Base-by-base conservation (phyloP, 2,113 vertebrate genomes). In the Pollachius pollachius region DNA sequence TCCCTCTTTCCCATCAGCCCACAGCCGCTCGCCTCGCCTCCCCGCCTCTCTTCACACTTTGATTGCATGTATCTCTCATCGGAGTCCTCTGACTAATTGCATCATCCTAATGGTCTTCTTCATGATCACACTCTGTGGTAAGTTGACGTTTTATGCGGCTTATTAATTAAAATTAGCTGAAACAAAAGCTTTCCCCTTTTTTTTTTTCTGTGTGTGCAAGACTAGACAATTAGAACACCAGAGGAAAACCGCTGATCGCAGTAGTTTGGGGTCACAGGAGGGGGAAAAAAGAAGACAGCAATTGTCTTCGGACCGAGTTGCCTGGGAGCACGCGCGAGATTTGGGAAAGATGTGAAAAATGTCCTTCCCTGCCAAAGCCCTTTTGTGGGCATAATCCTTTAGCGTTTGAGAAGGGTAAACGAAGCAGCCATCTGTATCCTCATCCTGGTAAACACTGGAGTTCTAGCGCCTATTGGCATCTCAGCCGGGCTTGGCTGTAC, bases 21-120 rank as follows among this genome's bases (percentile, higher is more conserved):
- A 21, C 18, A 1, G 21, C 13, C 60, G 23, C 60, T 62, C 54
- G 54, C 54, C 54, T 57, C 15, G 15, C 54, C 54, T 57, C n/a
- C n/a, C 37, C 87, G 82, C 75, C 76, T 62, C 68, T 75, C 73
- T 82, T 89, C 78, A 82, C 67, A 73, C 64, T 87, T 87, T 81
- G 83, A 84, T 76, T 81, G 67, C 69, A 79, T 81, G 67, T 68
- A 81, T 82, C 81, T 21, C 87, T 89, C 83, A 83, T 82, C 70
- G 71, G 64, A 75, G 79, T 84, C 83, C 87, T 57, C 54, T 57
- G 54, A 13, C 54, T 57, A 57, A 57, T 57, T 57, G 54, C 54
- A 57, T 57, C 54, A 57, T 57, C n/a, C 54, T 16, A 57, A 57
- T 57, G 54, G 54, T 57, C 54, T 57, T 57, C n/a, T 57, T 57